Evolutionary conservation across 2,113 vertebrate species (phyloP), one percentile per base, ranked within the genome.

Genomic region (Chlamydotis undulata): DNA sequence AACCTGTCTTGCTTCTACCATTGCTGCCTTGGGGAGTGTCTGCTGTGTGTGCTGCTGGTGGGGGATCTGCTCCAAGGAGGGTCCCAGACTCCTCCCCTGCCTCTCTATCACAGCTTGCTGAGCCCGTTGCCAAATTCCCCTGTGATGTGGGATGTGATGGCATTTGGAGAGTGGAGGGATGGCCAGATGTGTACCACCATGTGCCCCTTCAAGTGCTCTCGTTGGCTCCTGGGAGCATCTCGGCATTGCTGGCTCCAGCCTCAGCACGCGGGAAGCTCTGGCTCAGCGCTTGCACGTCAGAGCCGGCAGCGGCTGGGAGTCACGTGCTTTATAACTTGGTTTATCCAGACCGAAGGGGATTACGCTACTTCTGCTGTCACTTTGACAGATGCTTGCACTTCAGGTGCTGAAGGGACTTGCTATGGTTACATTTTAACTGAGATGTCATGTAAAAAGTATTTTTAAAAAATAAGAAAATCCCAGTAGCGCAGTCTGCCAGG

Each of bases 241-340:
- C 14, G 2, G 35, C 29, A 4, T 19, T 4, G 2, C 28, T 64
- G 80, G 47, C 53, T 83, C 22, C 65, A 76, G 41, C 65, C n/a
- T 50, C 0, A 0, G n/a, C 0, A 0, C 2, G 29, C 10, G 1
- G 53, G 41, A 41, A 71, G 63, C 68, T 39, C 71, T 35, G 60
- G 41, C 79, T 76, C 13, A 7, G 56, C 0, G 0, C 73, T 59
- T 1, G 14, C 28, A 0, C 4, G 2, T 25, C 1, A 4, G 63
- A 77, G 55, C 63, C 0, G 1, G 37, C 43, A 6, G 43, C 0
- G 9, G 23, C 57, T 0, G 0, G 25, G 52, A 83, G 64, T 29
- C 56, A 6, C 2, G 0, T 7, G 67, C 60, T 53, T 25, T 35
- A 0, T 71, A 49, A 37, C 89, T 43, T 0, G 1, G 23, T 87